phyloP scores from a whole-genome alignment of 2,888 invertebrate species.

The Hirudinaria manillensis region DNA sequence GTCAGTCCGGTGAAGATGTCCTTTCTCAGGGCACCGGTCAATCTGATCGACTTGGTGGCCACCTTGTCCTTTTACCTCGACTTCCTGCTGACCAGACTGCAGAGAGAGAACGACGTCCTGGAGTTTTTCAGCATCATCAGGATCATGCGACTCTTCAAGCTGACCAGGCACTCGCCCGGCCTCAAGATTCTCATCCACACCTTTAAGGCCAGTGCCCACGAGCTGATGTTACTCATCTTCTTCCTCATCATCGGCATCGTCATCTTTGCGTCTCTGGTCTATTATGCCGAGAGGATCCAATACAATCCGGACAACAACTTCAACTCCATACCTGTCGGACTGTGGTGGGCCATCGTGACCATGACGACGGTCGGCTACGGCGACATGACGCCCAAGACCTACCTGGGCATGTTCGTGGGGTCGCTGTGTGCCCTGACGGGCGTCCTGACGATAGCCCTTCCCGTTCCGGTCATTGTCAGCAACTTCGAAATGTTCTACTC shows the following conservation, averaged over 20 bases:
- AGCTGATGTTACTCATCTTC: constrained; percentile 84
- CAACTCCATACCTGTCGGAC: constrained; percentile 69
- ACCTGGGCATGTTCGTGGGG: constrained; percentile 44
- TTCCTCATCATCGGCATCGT: constrained; percentile 61
- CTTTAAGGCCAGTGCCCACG: constrained; percentile 90
- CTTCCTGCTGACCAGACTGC: constrained; percentile 26
- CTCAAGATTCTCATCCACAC: constrained; percentile 86
- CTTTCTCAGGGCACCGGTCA: constrained; percentile 32
- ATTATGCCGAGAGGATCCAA: constrained; percentile 34
- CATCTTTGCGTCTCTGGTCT: constrained; percentile 35
- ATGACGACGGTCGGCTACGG: constrained; percentile 86
- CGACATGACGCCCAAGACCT: constrained; percentile 44
- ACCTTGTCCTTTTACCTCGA: constrained; percentile 33
- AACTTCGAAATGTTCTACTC: constrained; percentile 97
- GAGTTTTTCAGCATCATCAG: constrained; percentile 36
- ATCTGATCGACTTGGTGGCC: constrained; percentile 34
- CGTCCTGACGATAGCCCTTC: constrained; percentile 66
- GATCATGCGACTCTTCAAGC: constrained; percentile 36
- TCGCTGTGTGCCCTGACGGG: constrained; percentile 46
- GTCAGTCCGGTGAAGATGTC: constrained; percentile 26
- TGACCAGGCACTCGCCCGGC: constrained; percentile 32
- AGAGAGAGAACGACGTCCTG: constrained; percentile 32
- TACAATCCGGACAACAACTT: constrained; percentile 34
- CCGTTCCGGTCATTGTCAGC: constrained; percentile 88
- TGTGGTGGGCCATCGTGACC: constrained; percentile 96